Conservation (phyloP, 2,113 vertebrate genomes). For the Ploceus nigricollis region DNA sequence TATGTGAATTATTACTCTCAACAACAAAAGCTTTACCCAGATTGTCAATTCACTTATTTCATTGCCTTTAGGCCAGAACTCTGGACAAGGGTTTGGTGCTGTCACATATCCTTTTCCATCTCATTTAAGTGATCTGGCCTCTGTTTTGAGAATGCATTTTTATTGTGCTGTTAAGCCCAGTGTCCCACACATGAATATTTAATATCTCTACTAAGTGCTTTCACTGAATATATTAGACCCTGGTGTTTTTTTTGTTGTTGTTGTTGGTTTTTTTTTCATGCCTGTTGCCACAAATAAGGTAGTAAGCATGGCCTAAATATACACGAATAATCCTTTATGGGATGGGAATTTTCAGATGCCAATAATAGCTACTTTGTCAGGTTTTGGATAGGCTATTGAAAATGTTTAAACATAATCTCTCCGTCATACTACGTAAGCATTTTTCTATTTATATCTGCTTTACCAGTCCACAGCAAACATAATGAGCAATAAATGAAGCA, state of each 20-base stretch:
- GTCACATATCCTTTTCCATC: conserved; percentile 63
- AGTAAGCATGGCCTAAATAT: neutral
- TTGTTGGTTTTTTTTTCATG: neutral
- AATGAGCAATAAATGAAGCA: conserved; percentile 47
- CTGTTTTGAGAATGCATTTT: conserved; percentile 59
- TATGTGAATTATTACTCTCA: conserved; percentile 42
- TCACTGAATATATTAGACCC: conserved; percentile 44
- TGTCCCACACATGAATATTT: conserved; percentile 65
- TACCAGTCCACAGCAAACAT: conserved; percentile 28
- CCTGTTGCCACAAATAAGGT: conserved; percentile 25
- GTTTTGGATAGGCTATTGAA: conserved; percentile 2
- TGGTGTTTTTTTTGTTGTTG: neutral
- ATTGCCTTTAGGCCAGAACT: conserved; percentile 57
- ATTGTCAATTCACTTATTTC: conserved; percentile 50
- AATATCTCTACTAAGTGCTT: conserved; percentile 55
- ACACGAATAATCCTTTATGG: neutral
- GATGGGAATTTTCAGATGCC: conserved; percentile 20
- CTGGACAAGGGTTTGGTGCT: conserved; percentile 57
- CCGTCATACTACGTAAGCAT: conserved; percentile 17
- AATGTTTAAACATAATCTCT: conserved; percentile 45
- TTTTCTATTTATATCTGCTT: conserved; percentile 62
- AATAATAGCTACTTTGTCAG: conserved; percentile 26
- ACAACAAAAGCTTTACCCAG: conserved; percentile 44
- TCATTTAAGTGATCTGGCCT: conserved; percentile 65
- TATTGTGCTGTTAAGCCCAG: conserved; percentile 44